Conservation (phyloP, 1,140 invertebrate species). For the Cotesia glomerata region DNA sequence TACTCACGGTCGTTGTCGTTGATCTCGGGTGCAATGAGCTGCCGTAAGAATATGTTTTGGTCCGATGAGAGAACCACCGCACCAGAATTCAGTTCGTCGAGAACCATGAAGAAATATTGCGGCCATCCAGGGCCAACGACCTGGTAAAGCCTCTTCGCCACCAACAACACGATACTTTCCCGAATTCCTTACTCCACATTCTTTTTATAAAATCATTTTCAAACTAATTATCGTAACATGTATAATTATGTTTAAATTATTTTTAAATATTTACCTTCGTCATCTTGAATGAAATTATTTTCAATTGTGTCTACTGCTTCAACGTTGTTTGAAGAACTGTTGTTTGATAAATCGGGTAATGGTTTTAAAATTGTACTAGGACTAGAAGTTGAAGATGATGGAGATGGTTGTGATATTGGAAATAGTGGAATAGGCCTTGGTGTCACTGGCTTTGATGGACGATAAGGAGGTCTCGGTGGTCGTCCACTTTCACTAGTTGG, state of each 20-base stretch:
- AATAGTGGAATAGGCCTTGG: slow-evolving; percentile 57
- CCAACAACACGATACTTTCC: slow-evolving; percentile 87
- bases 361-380: slow-evolving; percentile 28
- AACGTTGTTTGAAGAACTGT: slow-evolving; percentile 42
- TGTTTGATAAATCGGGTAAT: slow-evolving; percentile 33
- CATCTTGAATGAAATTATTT: slow-evolving; percentile 58
- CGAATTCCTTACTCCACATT: slow-evolving; percentile 82
- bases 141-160: slow-evolving; percentile 81
- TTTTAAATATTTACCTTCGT: slow-evolving; percentile 48
- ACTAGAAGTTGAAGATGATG: slow-evolving; percentile 37
- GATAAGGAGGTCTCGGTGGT: slow-evolving; percentile 40
- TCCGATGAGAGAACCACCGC: slow-evolving; percentile 87
- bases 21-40: slow-evolving; percentile 89
- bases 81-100: slow-evolving; percentile 90
- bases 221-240: slow-evolving; percentile 15
- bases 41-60: slow-evolving; percentile 84
- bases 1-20: slow-evolving; percentile 84
- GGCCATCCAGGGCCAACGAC: slow-evolving; percentile 93
- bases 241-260: slow-evolving; percentile 11
- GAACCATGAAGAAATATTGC: slow-evolving; percentile 89
- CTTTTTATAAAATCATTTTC: slow-evolving; percentile 50
- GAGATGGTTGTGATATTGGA: slow-evolving; percentile 43
- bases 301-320: slow-evolving; percentile 47
- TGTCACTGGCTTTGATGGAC: slow-evolving; percentile 49
- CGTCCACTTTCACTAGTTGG: slow-evolving; percentile 26